Evolutionary conservation across 2,113 vertebrate species (phyloP), one percentile per base, ranked within the genome.

Genomic region (Pimephales promelas): DNA sequence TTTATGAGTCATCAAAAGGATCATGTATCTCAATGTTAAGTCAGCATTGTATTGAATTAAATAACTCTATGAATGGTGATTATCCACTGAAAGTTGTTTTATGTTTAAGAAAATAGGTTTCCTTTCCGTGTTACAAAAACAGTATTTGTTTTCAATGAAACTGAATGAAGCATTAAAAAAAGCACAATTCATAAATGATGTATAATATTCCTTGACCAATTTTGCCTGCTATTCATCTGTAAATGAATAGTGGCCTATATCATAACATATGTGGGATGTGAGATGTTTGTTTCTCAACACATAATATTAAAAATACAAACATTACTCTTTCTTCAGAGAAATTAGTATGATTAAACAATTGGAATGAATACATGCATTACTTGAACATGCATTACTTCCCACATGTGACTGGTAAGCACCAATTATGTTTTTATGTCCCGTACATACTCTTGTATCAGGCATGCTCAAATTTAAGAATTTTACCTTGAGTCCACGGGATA

Each of bases 401-500:
- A 54, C 5, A 43, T 40, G 7, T 71, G 34, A 71, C 68, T 43
- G 20, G 36, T 71, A 43, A 43, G 22, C 36, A 70, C 1, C 36
- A 45, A 72, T 45, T 45, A 45, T 45, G 40, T 22, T 71, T 71
- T 14, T 24, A 71, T 71, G 22, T 64, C 68, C 40, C n/a, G 8
- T 26, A n/a, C n/a, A n/a, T n/a, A n/a, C n/a, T n/a, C n/a, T 49
- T 74, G 24, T 5, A 52, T 49, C 45, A 52, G 5, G 31, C 22
- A 59, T 78, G 31, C 6, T 20, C 26, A 62, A 11, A 22, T 87
- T n/a, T 22, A 14, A 83, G 52, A 40, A 31, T 68, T 90, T 90
- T 90, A 98, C 97, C 96, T 97, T 96, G 22, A 92, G 84, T 28
- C 91, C 92, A 57, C 95, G 94, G 73, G 93, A 95, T 76, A 95